Evolutionary conservation across 1,140 invertebrate species (phyloP).

Genomic region (Pseudomyrmex flavicornis): DNA sequence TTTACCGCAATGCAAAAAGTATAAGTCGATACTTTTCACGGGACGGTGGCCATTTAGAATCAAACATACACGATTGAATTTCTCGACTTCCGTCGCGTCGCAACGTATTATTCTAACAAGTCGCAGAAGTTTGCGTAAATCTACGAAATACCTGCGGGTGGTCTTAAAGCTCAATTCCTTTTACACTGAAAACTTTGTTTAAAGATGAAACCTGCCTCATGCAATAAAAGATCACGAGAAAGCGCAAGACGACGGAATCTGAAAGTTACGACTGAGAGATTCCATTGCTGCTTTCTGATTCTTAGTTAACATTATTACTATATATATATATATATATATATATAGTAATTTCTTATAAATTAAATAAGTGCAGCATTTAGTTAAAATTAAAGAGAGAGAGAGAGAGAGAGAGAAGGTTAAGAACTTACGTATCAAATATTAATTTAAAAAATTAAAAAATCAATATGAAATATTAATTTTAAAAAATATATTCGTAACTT

Average conservation of each 20-base stretch:
- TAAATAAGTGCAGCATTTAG: background rate
- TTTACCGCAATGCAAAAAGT: conserved; percentile 6
- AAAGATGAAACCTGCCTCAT: conserved; percentile 44
- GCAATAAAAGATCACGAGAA: conserved; percentile 54
- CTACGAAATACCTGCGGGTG: conserved; percentile 32
- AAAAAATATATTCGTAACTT: background rate
- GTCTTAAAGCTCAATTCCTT: conserved; percentile 33
- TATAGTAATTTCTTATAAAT: background rate
- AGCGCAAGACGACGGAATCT: background rate
- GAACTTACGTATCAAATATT: background rate
- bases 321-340: background rate
- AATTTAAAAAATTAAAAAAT: background rate
- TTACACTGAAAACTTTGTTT: conserved; percentile 53
- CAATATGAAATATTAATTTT: background rate
- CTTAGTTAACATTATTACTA: background rate
- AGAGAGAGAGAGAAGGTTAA: background rate
- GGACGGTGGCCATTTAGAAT: conserved; percentile 25
- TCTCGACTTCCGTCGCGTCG: background rate
- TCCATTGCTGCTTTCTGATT: background rate
- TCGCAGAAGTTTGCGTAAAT: conserved; percentile 41
- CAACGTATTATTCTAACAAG: background rate
- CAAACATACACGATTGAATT: conserved; percentile 41
- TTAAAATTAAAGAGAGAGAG: background rate
- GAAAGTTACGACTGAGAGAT: conserved; percentile 20
- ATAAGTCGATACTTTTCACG: background rate